Evolutionary conservation across 2,113 vertebrate genomes (phyloP).

Genomic region (Rhinolophus ferrumequinum): DNA sequence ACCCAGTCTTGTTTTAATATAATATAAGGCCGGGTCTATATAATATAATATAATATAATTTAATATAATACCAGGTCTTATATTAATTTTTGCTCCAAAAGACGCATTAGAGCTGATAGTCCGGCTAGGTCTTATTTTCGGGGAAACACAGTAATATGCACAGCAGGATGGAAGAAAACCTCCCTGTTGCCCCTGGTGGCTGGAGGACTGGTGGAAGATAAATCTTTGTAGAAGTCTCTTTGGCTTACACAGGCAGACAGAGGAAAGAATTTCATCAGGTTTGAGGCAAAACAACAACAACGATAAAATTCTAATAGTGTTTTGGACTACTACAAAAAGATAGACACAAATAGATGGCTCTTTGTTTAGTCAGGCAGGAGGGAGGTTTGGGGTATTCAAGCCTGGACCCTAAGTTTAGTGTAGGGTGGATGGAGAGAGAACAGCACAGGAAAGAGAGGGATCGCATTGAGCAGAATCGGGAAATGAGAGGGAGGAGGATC

Average conservation of each 20-base stretch:
- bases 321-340: background rate
- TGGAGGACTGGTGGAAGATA: accelerated
- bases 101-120: too few relatives aligned
- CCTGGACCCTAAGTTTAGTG: background rate
- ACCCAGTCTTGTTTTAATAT: too few relatives aligned
- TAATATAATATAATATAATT: too few relatives aligned
- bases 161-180: too few relatives aligned
- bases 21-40: too few relatives aligned
- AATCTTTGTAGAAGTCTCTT: background rate
- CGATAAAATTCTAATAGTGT: background rate
- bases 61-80: too few relatives aligned
- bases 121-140: too few relatives aligned
- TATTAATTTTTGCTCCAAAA: too few relatives aligned
- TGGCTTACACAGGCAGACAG: background rate
- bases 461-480: background rate
- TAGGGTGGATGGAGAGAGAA: background rate
- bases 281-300: background rate
- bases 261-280: background rate
- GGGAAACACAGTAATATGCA: accelerated
- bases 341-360: background rate
- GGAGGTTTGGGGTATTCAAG: background rate
- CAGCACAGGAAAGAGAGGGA: too few relatives aligned
- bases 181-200: accelerated
- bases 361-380: background rate
- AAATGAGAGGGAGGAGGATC: background rate